These are phyloP conservation scores for Apis florea DNA, from an alignment of 1,140 invertebrate species.

Conservation along the genomic window DNA sequence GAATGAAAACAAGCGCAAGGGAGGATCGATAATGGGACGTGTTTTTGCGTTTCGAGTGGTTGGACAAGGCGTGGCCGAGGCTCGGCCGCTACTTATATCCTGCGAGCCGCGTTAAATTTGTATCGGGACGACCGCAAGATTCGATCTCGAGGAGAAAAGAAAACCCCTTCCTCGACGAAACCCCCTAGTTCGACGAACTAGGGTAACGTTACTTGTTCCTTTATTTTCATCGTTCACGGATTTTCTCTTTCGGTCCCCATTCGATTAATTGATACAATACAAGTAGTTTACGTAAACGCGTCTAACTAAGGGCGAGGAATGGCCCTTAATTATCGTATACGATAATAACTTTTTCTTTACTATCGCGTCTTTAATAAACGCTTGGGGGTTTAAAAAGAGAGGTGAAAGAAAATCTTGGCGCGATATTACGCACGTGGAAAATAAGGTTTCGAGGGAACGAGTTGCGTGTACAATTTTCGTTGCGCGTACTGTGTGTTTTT, in stretches of 20 bases:
- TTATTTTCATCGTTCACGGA: no score
- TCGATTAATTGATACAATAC: no score
- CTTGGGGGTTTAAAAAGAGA: no score
- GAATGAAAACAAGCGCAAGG: background rate
- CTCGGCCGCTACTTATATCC: no score
- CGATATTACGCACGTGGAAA: background rate
- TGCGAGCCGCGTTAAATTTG: constrained; percentile 5
- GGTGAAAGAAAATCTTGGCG: background rate
- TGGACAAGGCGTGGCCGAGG: background rate
- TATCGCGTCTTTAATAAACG: no score
- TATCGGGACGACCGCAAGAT: background rate
- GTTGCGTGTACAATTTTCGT: background rate
- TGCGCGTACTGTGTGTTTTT: background rate
- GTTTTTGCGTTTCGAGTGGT: background rate
- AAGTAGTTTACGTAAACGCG: no score
- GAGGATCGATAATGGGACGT: background rate
- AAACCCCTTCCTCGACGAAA: no score
- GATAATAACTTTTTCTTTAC: constrained; percentile 15
- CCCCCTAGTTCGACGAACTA: no score
- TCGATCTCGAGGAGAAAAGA: background rate
- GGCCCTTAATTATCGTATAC: background rate
- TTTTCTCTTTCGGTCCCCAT: no score
- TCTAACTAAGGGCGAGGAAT: no score
- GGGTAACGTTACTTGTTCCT: no score
- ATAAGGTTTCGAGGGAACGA: background rate